A percentile compares a stretch with the other conserved stretches of the same genome.
Evolutionary conservation across 2,113 vertebrate genomes (phyloP).

Genomic region (Dendrocopos noguchii): DNA sequence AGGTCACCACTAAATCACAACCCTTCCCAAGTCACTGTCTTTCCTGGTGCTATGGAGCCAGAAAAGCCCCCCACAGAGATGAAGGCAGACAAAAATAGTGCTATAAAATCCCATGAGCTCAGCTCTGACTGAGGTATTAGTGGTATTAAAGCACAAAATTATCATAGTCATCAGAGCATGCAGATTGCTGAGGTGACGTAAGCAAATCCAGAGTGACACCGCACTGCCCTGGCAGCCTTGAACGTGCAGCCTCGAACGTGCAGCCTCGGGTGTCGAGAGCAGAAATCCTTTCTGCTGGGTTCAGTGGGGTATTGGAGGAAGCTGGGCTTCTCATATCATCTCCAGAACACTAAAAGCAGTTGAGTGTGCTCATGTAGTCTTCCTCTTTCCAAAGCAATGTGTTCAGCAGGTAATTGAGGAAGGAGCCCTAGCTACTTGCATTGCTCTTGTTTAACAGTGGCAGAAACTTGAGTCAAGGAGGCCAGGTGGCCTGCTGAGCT

Average conservation of each 20-base stretch:
- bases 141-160: conserved; percentile 14
- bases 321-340: background rate
- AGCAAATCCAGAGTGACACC: background rate
- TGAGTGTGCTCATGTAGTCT: background rate
- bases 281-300: background rate
- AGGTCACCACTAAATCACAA: too few species aligned
- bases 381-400: background rate
- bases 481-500: fast-evolving
- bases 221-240: background rate
- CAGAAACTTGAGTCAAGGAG: background rate
- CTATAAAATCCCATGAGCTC: background rate
- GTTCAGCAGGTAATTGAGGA: background rate
- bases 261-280: background rate
- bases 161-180: background rate
- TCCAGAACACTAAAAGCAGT: background rate
- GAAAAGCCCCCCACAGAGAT: background rate
- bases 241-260: background rate
- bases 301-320: background rate
- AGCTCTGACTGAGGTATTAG: background rate
- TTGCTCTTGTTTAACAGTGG: background rate
- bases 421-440: fast-evolving
- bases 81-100: background rate
- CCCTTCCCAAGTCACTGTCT: background rate
- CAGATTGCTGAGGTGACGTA: background rate
- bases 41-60: background rate